Percentiles rank a stretch among this genome's conserved stretches.
Evolutionary conservation across 2,113 vertebrate species (phyloP).

Genomic region (Willisornis vidua): DNA sequence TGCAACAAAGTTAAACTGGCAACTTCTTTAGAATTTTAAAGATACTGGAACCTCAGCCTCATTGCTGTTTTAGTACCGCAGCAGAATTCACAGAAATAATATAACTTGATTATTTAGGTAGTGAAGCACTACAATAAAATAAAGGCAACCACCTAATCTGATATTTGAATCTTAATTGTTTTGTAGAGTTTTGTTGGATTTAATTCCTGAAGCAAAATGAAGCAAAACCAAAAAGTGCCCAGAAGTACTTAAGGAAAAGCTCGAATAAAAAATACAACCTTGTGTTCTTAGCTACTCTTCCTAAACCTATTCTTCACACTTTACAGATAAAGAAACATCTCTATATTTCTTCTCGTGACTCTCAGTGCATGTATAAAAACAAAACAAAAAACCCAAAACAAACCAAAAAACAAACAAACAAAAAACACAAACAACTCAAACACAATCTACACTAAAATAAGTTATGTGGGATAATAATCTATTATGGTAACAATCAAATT

Average conservation of each 20-base stretch:
- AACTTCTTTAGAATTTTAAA: not conserved
- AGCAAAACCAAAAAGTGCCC: not conserved
- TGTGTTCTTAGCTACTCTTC: not conserved
- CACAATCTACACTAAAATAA: constrained; percentile 30
- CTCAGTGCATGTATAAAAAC: not conserved
- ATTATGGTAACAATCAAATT: constrained; percentile 75
- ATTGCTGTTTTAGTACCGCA: not conserved
- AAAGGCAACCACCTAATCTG: not conserved
- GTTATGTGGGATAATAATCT: constrained; percentile 70
- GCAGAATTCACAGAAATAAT: not conserved
- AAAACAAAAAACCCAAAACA: not conserved
- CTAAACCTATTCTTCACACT: not conserved
- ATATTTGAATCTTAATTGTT: not conserved
- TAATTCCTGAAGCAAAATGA: not conserved
- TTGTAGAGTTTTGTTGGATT: not conserved
- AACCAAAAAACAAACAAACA: no score
- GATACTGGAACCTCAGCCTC: not conserved
- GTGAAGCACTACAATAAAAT: not conserved
- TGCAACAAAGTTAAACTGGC: not conserved
- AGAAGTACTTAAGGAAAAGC: not conserved
- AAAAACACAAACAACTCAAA: no score
- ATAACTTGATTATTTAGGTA: not conserved
- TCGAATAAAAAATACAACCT: not conserved
- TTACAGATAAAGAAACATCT: not conserved
- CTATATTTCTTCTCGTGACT: constrained; percentile 2